These are phyloP conservation scores for Patella depressa DNA, from an alignment of 2,888 invertebrate species.

Conservation along the genomic window DNA sequence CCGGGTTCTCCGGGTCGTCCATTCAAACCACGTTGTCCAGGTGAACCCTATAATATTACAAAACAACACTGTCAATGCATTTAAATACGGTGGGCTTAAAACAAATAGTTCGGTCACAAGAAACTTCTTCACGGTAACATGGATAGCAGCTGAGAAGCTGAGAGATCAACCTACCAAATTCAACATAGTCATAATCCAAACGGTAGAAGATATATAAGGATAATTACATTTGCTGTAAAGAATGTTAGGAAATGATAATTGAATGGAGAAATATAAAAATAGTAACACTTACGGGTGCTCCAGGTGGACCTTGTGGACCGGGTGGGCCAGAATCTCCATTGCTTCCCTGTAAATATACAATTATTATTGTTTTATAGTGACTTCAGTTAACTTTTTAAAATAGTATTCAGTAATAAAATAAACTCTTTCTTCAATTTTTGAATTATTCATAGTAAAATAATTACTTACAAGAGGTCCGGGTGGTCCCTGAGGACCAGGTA, in stretches of 20 bases:
- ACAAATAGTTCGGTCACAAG: too few relatives aligned
- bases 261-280: too few relatives aligned
- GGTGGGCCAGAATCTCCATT: slow-evolving; percentile 71
- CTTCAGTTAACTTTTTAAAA: too few relatives aligned
- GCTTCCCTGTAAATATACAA: slow-evolving; percentile 72
- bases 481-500: slow-evolving; percentile 78
- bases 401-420: background rate
- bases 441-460: slow-evolving; percentile 59
- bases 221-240: too few relatives aligned
- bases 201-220: too few relatives aligned
- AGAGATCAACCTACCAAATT: too few relatives aligned
- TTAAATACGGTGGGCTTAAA: too few relatives aligned
- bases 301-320: slow-evolving; percentile 59
- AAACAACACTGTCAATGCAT: background rate
- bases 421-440: background rate
- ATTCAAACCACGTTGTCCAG: slow-evolving; percentile 46
- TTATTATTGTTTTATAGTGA: too few relatives aligned
- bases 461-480: slow-evolving; percentile 82
- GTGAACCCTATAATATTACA: slow-evolving; percentile 36
- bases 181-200: too few relatives aligned
- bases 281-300: slow-evolving; percentile 48
- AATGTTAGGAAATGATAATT: too few relatives aligned
- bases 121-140: too few relatives aligned
- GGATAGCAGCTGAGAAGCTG: too few relatives aligned
- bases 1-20: slow-evolving; percentile 50